A percentile compares a stretch with the other conserved stretches of the same genome.
phyloP scores from a whole-genome alignment of 2,888 invertebrate genomes.

The Gastracanthus pulcherrimus region DNA sequence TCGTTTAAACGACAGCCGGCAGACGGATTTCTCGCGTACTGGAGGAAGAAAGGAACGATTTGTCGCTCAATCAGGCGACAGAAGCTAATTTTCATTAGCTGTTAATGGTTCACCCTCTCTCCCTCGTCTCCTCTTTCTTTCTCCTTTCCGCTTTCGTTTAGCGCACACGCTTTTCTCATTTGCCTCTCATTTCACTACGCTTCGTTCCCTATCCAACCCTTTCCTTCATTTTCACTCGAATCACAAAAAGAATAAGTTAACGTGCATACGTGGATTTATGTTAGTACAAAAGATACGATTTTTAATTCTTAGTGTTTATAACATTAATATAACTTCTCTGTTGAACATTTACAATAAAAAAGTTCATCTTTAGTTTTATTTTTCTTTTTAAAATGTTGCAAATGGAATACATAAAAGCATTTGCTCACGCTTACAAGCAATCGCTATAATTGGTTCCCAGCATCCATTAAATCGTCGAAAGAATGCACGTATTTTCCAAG shows the following conservation, averaged over 20 bases:
- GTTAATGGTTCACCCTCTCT: conserved; percentile 71
- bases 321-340: no score
- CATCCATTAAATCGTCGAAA: background rate
- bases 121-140: conserved; percentile 54
- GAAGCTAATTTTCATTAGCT: conserved; percentile 78
- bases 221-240: background rate
- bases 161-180: conserved; percentile 53
- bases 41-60: conserved; percentile 77
- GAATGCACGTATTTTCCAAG: conserved; percentile 50
- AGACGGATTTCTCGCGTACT: conserved; percentile 66
- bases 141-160: conserved; percentile 56
- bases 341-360: no score
- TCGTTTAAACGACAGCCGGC: conserved; percentile 69
- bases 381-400: no score
- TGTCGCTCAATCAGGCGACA: conserved; percentile 76
- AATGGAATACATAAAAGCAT: no score
- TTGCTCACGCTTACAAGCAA: no score
- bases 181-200: conserved; percentile 24
- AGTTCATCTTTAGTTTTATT: no score
- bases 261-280: no score
- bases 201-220: background rate
- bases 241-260: background rate
- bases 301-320: no score
- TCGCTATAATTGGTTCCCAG: background rate
- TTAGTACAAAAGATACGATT: no score